phyloP scores from a whole-genome alignment of 2,113 vertebrate genomes.

The Columba janthina region DNA sequence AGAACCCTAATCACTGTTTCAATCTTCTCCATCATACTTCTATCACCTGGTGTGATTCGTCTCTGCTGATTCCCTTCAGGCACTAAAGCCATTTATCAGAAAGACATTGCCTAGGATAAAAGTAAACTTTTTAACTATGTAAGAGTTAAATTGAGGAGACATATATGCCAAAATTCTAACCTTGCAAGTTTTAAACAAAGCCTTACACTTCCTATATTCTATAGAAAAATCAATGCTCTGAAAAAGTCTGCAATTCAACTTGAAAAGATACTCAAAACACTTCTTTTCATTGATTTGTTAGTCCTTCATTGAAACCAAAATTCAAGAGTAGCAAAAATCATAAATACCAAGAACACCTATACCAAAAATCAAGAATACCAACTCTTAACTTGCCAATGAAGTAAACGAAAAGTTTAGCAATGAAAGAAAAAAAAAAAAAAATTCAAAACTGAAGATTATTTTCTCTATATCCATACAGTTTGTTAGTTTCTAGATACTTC shows the following conservation, averaged over 20 bases:
- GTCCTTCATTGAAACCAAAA: neutral
- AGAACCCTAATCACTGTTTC: conserved; percentile 54
- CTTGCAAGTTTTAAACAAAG: neutral
- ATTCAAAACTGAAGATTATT: neutral
- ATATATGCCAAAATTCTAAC: neutral
- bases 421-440: too few relatives aligned
- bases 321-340: neutral
- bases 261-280: neutral
- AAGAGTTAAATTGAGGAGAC: neutral
- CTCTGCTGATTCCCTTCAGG: conserved; percentile 41
- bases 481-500: neutral
- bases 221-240: neutral
- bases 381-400: neutral
- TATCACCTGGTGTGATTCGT: conserved; percentile 46
- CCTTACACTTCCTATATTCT: neutral
- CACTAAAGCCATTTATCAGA: conserved; percentile 32
- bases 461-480: neutral
- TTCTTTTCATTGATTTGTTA: neutral
- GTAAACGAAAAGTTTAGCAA: neutral
- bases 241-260: neutral
- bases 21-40: conserved; percentile 32
- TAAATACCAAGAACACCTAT: neutral
- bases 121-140: conserved; percentile 20
- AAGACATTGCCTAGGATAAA: conserved; percentile 25
- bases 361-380: neutral